Evolutionary conservation across 2,888 invertebrate genomes (phyloP).

Genomic region (Diploptera punctata): DNA sequence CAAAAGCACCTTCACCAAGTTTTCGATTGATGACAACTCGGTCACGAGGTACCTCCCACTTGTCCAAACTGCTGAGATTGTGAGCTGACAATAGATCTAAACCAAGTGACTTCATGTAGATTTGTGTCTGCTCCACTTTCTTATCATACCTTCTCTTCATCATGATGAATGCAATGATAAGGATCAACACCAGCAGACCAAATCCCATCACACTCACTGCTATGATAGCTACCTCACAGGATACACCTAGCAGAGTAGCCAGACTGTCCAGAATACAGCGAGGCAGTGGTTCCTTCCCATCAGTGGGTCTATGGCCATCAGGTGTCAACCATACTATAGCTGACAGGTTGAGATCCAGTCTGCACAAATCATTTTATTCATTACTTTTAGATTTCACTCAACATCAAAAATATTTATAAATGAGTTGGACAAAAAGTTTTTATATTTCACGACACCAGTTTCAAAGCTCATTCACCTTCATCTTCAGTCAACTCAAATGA

Average conservation of each 20-base stretch:
- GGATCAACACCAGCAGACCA: conserved; percentile 60
- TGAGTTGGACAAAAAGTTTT: too few relatives aligned
- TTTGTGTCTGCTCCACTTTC: conserved; percentile 68
- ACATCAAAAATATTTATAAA: too few relatives aligned
- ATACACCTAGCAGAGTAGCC: conserved; percentile 69
- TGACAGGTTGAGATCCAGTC: conserved; percentile 60
- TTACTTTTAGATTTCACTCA: too few relatives aligned
- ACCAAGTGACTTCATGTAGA: conserved; percentile 75
- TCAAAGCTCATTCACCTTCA: too few relatives aligned
- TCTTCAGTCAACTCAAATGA: too few relatives aligned
- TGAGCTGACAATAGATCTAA: conserved; percentile 63
- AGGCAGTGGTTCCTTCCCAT: conserved; percentile 66
- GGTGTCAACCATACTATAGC: conserved; percentile 69
- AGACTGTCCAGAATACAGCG: conserved; percentile 69
- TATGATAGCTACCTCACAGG: conserved; percentile 76
- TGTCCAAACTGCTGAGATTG: conserved; percentile 65
- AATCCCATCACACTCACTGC: conserved; percentile 69
- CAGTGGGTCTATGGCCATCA: conserved; percentile 67
- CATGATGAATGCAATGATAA: conserved; percentile 66
- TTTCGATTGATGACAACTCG: conserved; percentile 85
- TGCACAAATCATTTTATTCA: too few relatives aligned
- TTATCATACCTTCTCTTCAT: conserved; percentile 72
- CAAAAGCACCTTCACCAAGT: conserved; percentile 90
- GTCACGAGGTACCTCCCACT: conserved; percentile 88
- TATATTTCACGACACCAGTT: too few relatives aligned